phyloP scores from a whole-genome alignment of 2,113 vertebrate species.

The Orthonyx spaldingii region DNA sequence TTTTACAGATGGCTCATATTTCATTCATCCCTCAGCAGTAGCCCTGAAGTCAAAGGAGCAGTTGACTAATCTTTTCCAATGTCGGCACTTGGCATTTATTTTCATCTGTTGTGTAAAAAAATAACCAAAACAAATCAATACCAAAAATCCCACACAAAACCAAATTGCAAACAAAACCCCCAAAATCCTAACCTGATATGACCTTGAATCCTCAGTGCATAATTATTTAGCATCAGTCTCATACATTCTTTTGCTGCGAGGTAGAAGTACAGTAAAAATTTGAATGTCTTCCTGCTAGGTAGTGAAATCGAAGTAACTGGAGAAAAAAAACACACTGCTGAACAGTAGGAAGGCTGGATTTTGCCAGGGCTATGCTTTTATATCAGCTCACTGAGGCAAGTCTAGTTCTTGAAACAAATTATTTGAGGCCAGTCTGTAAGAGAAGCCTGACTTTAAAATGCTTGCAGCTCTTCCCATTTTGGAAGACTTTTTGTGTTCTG shows the following conservation, averaged over 20 bases:
- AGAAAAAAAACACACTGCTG: conserved; percentile 11
- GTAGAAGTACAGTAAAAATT: conserved; percentile 58
- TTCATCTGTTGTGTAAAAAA: neutral
- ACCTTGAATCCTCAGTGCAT: neutral
- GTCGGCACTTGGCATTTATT: conserved; percentile 18
- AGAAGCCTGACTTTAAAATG: conserved; percentile 20
- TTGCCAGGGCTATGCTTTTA: neutral
- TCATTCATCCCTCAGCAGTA: neutral
- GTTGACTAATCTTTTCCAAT: neutral
- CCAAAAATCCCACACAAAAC: neutral
- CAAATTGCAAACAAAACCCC: neutral
- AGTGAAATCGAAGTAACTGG: conserved; percentile 43
- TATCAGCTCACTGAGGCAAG: conserved; percentile 34
- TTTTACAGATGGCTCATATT: conserved; percentile 36
- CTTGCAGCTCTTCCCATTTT: conserved; percentile 15
- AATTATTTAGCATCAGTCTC: conserved; percentile 46
- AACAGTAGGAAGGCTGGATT: conserved; percentile 51
- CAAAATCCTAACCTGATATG: neutral
- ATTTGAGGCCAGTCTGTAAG: neutral
- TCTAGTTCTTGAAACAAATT: neutral
- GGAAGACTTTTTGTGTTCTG: neutral
- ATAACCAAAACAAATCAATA: neutral
- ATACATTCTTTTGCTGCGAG: neutral
- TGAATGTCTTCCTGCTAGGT: conserved; percentile 62
- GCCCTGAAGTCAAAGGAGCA: neutral